A percentile compares a stretch with the other conserved stretches of the same genome.
Conservation (phyloP, 2,113 vertebrate genomes). For the Etheostoma spectabile region DNA sequence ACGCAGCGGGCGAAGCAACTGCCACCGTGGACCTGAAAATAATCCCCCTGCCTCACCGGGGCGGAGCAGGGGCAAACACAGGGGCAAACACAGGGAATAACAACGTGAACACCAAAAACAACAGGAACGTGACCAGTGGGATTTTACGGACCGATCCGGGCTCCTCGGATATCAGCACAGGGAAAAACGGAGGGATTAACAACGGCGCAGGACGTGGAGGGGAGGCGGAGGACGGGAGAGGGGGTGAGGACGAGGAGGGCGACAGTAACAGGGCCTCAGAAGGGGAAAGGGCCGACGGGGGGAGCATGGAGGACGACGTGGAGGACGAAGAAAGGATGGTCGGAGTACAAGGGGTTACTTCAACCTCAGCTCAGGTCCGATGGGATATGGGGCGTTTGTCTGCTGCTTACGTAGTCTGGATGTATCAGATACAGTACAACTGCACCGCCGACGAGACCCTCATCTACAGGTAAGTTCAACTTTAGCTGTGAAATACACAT, state of each 20-base stretch:
- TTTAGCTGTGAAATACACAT: neutral
- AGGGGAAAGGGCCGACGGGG: conserved; percentile 59
- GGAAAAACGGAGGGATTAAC: conserved; percentile 79
- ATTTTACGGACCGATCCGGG: conserved; percentile 80
- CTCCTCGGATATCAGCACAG: conserved; percentile 81
- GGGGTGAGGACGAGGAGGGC: conserved; percentile 42
- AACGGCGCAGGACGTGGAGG: conserved; percentile 57
- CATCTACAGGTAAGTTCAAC: conserved; percentile 84
- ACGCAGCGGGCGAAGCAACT: conserved; percentile 91
- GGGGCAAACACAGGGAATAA: conserved; percentile 74
- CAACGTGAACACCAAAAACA: conserved; percentile 71
- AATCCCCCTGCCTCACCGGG: conserved; percentile 90
- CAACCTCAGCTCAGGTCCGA: conserved; percentile 89
- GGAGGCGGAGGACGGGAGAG: conserved; percentile 62
- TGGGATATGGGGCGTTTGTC: conserved; percentile 87
- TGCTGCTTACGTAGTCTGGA: conserved; percentile 83
- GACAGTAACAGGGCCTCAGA: conserved; percentile 50
- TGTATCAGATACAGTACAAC: conserved; percentile 89
- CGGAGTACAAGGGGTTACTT: conserved; percentile 87
- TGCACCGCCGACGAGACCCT: conserved; percentile 82
- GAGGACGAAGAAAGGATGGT: conserved; percentile 76
- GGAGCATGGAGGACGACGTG: conserved; percentile 61
- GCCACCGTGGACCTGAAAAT: conserved; percentile 90
- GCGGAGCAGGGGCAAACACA: conserved; percentile 81
- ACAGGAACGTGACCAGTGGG: conserved; percentile 75